Evolutionary conservation across 2,113 vertebrate genomes (phyloP), one percentile per base, ranked within the genome.

Genomic region (Oreotrochilus melanogaster): DNA sequence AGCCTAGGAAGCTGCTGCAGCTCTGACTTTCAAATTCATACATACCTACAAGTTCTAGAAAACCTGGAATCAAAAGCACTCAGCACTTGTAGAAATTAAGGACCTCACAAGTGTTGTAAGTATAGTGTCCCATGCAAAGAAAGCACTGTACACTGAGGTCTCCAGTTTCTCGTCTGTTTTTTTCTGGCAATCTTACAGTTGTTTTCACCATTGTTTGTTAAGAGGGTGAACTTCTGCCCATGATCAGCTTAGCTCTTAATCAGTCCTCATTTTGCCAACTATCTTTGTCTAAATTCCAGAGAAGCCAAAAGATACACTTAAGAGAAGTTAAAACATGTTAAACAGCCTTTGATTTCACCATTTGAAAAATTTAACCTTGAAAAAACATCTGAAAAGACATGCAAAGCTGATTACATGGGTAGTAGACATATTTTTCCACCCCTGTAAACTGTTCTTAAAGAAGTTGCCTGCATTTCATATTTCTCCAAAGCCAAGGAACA

Each of bases 51-150:
- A 74, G 17, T 33, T 47, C 24, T 23, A 51, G 33, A 74, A 71
- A 78, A 5, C 24, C 24, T 17, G 17, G 39, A 86, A 48, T 22
- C 0, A 2, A 84, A 56, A 9, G 9, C 50, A n/a, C 30, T 19
- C 19, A 11, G 31, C 31, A 31, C 27, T 45, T 50, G 33, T 64
- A 58, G 25, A 62, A 76, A 45, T 31, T 4, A n/a, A 37, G 39
- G 23, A 61, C 28, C 25, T 69, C 61, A 16, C 18, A 33, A 30
- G 5, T 42, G 16, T 1, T 53, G 33, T 0, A 9, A 0, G 0
- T 17, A 18, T 0, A 61, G 14, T 12, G 27, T 47, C 25, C 28
- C 33, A 58, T 11, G 30, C n/a, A 65, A 89, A 82, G 48, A 30
- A 61, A 42, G 11, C 43, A 25, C 33, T 15, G 6, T 21, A 23